Conservation (phyloP, 2,888 invertebrate species). For the Tricholauxania praeusta region DNA sequence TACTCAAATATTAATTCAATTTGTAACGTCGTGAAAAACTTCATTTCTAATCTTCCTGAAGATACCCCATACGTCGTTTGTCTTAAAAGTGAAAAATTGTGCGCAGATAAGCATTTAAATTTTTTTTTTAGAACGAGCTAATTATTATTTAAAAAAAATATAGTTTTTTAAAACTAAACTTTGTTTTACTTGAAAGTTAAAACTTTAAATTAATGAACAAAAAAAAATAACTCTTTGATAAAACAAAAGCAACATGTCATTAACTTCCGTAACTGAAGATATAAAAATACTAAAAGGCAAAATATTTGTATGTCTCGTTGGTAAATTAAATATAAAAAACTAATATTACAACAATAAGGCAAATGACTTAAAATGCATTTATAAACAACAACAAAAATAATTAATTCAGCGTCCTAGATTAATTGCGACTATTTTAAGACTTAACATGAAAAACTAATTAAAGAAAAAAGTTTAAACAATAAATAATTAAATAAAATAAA, state of each 20-base stretch:
- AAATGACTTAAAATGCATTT: constrained; percentile 2
- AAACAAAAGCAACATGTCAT: constrained; percentile 28
- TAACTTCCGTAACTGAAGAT: constrained; percentile 21
- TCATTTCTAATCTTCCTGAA: too few species aligned
- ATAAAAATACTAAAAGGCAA: neutral
- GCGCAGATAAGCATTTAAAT: too few species aligned
- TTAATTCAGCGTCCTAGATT: constrained; percentile 2
- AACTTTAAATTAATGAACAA: neutral
- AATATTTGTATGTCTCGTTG: neutral
- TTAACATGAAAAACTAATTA: constrained; percentile 18
- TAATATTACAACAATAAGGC: neutral
- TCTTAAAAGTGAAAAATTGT: too few species aligned
- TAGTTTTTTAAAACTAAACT: too few species aligned
- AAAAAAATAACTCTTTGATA: constrained; percentile 6
- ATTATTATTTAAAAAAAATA: too few species aligned
- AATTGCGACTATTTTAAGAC: neutral
- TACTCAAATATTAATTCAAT: too few species aligned
- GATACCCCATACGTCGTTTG: too few species aligned
- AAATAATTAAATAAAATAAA: constrained; percentile 24
- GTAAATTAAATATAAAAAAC: neutral
- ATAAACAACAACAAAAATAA: neutral
- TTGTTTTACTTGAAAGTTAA: too few species aligned
- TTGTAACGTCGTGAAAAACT: too few species aligned
- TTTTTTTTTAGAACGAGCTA: too few species aligned
- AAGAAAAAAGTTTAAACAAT: neutral